Conservation (phyloP, 2,797 vertebrate species). For the Sardinella longiceps region DNA sequence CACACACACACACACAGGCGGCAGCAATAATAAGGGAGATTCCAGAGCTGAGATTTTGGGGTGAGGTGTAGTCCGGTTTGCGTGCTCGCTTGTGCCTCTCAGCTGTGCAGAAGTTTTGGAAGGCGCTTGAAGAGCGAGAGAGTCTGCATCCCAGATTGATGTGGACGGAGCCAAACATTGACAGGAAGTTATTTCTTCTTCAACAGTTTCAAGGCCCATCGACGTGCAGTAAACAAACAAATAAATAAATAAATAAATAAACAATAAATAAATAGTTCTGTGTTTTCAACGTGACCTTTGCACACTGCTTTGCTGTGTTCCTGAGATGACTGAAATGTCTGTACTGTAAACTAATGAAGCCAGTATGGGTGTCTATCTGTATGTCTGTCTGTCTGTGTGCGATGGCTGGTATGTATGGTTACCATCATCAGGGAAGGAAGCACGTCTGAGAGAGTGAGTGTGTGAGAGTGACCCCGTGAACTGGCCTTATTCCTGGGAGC, state of each 20-base stretch:
- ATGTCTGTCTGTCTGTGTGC: background rate
- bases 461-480: slow-evolving; percentile 13
- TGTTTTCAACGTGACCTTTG: background rate
- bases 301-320: background rate
- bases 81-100: background rate
- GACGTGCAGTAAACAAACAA: background rate
- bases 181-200: slow-evolving; percentile 1
- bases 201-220: background rate
- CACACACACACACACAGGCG: background rate
- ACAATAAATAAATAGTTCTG: background rate
- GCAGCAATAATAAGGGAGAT: slow-evolving; percentile 64
- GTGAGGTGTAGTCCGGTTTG: slow-evolving; percentile 8
- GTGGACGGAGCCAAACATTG: background rate
- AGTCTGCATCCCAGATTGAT: slow-evolving; percentile 8
- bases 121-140: background rate
- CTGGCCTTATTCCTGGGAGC: slow-evolving; percentile 25
- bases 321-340: background rate
- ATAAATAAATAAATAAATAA: background rate
- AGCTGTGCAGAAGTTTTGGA: slow-evolving; percentile 18
- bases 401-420: background rate
- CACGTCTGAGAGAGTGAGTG: background rate
- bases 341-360: background rate
- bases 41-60: slow-evolving; percentile 42
- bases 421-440: background rate
- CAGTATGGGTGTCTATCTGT: background rate